phyloP scores from a whole-genome alignment of 2,888 invertebrate genomes.

The Crossocerus cetratus region DNA sequence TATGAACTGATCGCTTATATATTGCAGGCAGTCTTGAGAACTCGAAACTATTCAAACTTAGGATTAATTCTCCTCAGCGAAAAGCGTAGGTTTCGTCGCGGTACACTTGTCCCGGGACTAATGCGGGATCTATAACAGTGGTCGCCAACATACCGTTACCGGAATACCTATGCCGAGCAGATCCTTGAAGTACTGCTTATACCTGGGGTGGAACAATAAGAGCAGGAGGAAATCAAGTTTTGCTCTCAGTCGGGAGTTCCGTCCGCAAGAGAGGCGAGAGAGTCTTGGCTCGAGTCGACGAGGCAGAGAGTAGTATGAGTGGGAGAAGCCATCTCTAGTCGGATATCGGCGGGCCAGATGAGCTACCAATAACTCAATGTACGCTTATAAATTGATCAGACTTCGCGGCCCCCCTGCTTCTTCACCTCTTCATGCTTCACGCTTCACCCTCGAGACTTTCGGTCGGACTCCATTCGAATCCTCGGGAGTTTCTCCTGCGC shows the following conservation, averaged over 20 bases:
- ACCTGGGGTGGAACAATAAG: conserved; percentile 11
- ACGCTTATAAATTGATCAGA: conserved; percentile 74
- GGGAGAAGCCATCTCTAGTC: conserved; percentile 66
- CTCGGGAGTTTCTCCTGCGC: conserved; percentile 57
- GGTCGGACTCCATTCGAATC: conserved; percentile 61
- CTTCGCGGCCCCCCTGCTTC: conserved; percentile 51
- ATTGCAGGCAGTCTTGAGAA: too few relatives aligned
- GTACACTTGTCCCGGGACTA: too few relatives aligned
- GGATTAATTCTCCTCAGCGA: too few relatives aligned
- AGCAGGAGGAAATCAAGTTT: conserved; percentile 22
- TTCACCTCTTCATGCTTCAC: conserved; percentile 20
- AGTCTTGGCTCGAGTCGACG: conserved; percentile 33
- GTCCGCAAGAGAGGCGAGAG: conserved; percentile 4
- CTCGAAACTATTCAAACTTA: too few relatives aligned
- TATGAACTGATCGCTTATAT: too few relatives aligned
- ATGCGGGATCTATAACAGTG: too few relatives aligned
- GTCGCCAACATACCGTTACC: background rate
- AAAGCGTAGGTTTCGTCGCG: too few relatives aligned
- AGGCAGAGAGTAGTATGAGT: conserved; percentile 45
- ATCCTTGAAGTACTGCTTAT: conserved; percentile 15
- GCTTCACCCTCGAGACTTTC: conserved; percentile 48
- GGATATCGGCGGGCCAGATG: conserved; percentile 71
- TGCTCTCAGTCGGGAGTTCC: conserved; percentile 16
- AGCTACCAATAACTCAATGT: conserved; percentile 74
- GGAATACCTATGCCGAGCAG: background rate